Conservation (phyloP, 2,113 vertebrate species). For the Turdus rufiventris region DNA sequence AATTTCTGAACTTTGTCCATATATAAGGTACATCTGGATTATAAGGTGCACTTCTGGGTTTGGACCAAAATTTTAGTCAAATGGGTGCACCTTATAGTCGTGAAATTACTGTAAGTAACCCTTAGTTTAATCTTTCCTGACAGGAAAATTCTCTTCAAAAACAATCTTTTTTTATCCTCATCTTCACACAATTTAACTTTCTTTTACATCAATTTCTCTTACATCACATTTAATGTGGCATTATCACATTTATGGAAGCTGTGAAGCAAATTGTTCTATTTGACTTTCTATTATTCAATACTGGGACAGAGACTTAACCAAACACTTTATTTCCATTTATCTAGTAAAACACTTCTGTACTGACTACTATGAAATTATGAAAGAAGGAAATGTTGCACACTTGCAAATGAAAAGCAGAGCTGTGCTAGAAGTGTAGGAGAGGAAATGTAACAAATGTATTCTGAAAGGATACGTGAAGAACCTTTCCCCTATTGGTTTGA, state of each 20-base stretch:
- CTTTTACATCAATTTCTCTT: not conserved
- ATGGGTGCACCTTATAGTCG: too few species aligned
- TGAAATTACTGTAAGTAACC: too few species aligned
- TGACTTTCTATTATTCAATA: not conserved
- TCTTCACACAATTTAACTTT: not conserved
- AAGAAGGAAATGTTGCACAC: not conserved
- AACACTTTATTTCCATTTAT: not conserved
- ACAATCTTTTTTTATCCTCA: not conserved
- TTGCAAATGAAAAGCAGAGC: not conserved
- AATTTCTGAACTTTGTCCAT: too few species aligned
- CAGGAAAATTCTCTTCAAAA: not conserved
- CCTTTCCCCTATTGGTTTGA: conserved; percentile 78
- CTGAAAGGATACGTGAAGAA: conserved; percentile 86
- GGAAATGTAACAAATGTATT: not conserved
- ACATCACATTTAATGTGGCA: not conserved
- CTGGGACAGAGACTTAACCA: not conserved
- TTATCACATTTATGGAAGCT: not conserved
- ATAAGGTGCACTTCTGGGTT: too few species aligned
- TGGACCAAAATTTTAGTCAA: too few species aligned
- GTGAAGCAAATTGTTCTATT: not conserved
- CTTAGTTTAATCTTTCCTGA: not conserved
- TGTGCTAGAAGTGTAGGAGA: not conserved
- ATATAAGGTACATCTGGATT: too few species aligned
- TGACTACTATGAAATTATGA: not conserved
- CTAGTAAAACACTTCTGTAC: not conserved